Evolutionary conservation across 2,797 vertebrate species (phyloP), one percentile per base, ranked within the genome.

Genomic region (Periophthalmus magnuspinnatus): DNA sequence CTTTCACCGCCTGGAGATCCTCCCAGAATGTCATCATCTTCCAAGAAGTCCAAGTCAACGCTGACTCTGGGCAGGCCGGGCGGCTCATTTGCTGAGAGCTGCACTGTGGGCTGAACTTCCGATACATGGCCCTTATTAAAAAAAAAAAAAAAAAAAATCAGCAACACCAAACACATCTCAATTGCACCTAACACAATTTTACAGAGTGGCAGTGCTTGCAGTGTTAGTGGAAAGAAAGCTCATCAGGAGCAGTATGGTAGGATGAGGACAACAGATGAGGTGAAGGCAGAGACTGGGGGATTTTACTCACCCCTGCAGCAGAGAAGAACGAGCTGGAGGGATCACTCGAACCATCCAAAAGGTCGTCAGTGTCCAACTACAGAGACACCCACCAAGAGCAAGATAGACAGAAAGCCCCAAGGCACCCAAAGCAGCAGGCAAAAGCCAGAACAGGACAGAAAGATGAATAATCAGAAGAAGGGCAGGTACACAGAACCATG

Each of bases 291-390:
- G 82, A 50, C 34, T 68, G 87, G 90, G 90, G 89, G 88, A 83
- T 83, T 74, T 91, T 93, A 95, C 95, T 90, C 95, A 98, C 96
- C 96, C 95, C 96, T 83, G 95, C 89, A 82, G 94, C 90, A 83
- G 96, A 96, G 92, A 97, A 97, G 94, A 97, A 98, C 90, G 96
- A 96, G 88, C 92, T 96, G 92, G 96, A 94, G 89, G 96, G 95
- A 89, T 98, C 96, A 89, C 94, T 94, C 61, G 96, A 93, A 89
- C 93, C 95, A 93, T 98, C 97, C 95, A 99, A 95, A 93, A 99
- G 95, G 93, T 99, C 96, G 82, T 99, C 97, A 82, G 96, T 95
- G 93, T 97, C 96, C 89, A 98, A 94, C 97, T 98, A 95, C 71
- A 95, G 94, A 87, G 89, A 95, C 88, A 89, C 69, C 88, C 85